Evolutionary conservation across 2,888 invertebrate species (phyloP).

Genomic region (Plebejus melissa): DNA sequence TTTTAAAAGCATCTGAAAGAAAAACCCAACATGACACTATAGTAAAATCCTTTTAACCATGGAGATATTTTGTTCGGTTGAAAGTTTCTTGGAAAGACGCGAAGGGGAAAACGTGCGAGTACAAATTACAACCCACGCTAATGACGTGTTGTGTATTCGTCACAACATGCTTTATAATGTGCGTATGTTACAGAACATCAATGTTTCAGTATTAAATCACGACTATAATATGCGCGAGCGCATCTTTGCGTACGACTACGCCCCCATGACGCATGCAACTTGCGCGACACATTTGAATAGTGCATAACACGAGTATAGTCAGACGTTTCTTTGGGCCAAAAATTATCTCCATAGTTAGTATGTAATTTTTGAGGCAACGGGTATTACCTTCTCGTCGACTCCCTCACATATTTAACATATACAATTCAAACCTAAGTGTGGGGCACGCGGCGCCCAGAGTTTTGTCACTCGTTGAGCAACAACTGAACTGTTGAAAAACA

Average conservation of each 20-base stretch:
- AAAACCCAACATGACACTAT: slow-evolving; percentile 55
- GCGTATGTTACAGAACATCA: neutral
- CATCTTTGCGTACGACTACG: neutral
- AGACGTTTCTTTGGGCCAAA: slow-evolving; percentile 15
- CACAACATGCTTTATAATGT: neutral
- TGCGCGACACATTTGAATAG: neutral
- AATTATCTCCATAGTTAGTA: slow-evolving; percentile 59
- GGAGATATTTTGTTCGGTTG: slow-evolving; percentile 50
- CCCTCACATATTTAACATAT: slow-evolving; percentile 75
- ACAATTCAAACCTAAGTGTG: slow-evolving; percentile 78
- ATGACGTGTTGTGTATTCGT: neutral
- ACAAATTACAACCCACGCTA: neutral
- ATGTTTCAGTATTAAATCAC: neutral
- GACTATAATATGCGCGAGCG: neutral
- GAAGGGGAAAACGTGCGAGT: neutral
- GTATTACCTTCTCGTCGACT: slow-evolving; percentile 75
- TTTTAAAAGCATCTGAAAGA: slow-evolving; percentile 29
- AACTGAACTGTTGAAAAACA: slow-evolving; percentile 79
- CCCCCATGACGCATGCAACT: neutral
- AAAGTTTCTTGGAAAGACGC: neutral
- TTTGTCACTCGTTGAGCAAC: slow-evolving; percentile 77
- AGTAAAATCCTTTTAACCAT: slow-evolving; percentile 48
- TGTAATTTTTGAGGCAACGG: slow-evolving; percentile 70
- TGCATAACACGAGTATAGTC: neutral
- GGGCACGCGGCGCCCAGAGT: slow-evolving; percentile 78